Base-by-base conservation (phyloP, 2,888 invertebrate genomes). In the Lucinisca nassula region DNA sequence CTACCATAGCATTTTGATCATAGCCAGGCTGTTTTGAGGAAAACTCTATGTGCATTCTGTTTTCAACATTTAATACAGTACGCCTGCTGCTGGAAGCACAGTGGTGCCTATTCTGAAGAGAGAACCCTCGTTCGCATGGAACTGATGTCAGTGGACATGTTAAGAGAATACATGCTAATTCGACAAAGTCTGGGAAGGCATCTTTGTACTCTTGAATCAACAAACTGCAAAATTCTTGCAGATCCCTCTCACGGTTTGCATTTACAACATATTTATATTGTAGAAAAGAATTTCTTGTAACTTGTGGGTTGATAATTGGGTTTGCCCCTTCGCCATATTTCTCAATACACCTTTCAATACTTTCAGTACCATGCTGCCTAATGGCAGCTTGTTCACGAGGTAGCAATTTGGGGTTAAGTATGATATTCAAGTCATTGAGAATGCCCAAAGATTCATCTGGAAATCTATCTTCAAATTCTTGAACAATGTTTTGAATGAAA, bases 191-290 rank as follows among this genome's bases (percentile, higher is more conserved):
- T n/a, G 37, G 77, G 37, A 32, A 77, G 21, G 38, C 38, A 32
- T 58, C 77, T 17, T 58, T 58, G 24, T 77, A 77, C 21, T 55
- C 77, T 4, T 77, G 3, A 10, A 77, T 77, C 8, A 77, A 35
- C 37, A 35, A n/a, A 55, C 51, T 58, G 61, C 77, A 61, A 61
- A 77, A 77, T 77, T 58, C 77, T 12, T 27, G 51, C 21, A 77
- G 55, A 17, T 55, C 24, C 8, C 30, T 35, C 24, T 78, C 40
- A 37, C 67, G n/a, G 78, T 78, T 78, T 61, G 55, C 30, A 32
- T 67, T 78, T 37, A 78, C 58, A 8, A 78, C 78, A 78, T 67
- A 58, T 24, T 78, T 78, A 78, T 40, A 78, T 40, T 78, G 78
- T 8, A 40, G 40, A 30, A 78, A 78, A 38, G 78, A 78, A 40